phyloP scores from a whole-genome alignment of 35 echinoderm and acorn worm genomes.

The Stichopus chloronotus region DNA sequence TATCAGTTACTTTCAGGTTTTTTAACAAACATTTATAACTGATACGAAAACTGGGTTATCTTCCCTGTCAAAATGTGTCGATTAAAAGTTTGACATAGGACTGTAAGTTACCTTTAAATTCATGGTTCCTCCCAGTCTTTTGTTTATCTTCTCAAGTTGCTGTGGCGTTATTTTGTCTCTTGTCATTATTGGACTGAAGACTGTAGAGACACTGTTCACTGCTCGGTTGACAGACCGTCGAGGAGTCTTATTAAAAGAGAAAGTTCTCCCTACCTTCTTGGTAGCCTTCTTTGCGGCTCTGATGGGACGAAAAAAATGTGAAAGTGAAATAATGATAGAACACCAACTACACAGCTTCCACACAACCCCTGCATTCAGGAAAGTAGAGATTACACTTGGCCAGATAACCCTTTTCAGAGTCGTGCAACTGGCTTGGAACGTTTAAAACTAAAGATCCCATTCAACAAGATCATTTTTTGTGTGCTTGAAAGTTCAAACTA shows the following conservation, averaged over 20 bases:
- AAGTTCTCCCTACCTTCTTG: slow-evolving; percentile 90
- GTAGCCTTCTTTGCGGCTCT: slow-evolving; percentile 92
- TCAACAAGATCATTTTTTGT: too few relatives aligned
- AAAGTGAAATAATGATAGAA: not conserved
- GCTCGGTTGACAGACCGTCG: slow-evolving; percentile 74
- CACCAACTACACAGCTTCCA: not conserved
- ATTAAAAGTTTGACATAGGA: too few relatives aligned
- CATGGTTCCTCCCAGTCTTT: slow-evolving; percentile 79
- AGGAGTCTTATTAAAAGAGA: slow-evolving; percentile 96
- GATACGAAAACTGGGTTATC: too few relatives aligned
- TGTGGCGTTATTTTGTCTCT: slow-evolving; percentile 51
- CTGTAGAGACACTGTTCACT: slow-evolving; percentile 64
- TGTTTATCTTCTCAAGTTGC: slow-evolving; percentile 71
- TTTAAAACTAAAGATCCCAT: too few relatives aligned
- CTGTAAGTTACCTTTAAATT: slow-evolving; percentile 57
- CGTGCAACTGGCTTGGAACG: too few relatives aligned
- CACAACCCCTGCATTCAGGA: too few relatives aligned
- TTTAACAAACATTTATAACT: too few relatives aligned
- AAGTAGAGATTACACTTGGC: too few relatives aligned
- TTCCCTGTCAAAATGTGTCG: too few relatives aligned
- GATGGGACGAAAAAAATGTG: not conserved
- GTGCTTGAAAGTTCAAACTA: too few relatives aligned
- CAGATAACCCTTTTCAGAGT: too few relatives aligned
- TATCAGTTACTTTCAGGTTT: too few relatives aligned
- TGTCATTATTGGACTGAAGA: slow-evolving; percentile 80